phyloP scores from a whole-genome alignment of 2,797 vertebrate species.

The Eupleurogrammus muticus region DNA sequence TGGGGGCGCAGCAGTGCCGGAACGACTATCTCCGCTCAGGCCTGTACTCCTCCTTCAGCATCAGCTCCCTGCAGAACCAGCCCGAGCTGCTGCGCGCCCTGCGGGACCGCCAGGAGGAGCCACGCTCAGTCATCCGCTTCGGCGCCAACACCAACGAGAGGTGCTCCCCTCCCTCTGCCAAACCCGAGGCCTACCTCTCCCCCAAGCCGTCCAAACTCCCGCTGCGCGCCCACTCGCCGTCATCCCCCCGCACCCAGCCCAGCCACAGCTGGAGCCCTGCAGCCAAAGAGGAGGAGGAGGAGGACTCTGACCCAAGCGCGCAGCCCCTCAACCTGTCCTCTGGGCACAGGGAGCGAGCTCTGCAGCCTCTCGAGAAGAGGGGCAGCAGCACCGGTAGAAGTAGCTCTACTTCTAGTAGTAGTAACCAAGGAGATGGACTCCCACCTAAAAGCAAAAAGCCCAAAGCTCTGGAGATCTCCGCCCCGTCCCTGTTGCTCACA shows the following conservation, averaged over 20 bases:
- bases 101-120: constrained; percentile 88
- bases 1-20: constrained; percentile 87
- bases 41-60: constrained; percentile 93
- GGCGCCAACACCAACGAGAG: constrained; percentile 88
- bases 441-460: constrained; percentile 94
- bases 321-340: constrained; percentile 95
- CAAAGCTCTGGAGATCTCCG: constrained; percentile 93
- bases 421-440: constrained; percentile 83
- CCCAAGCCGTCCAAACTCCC: constrained; percentile 83
- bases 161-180: constrained; percentile 83
- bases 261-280: constrained; percentile 83
- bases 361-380: constrained; percentile 71
- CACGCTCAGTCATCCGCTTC: constrained; percentile 94
- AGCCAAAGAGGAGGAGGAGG: constrained; percentile 73
- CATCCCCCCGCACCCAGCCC: constrained; percentile 74
- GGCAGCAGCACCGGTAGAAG: constrained; percentile 55
- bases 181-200: constrained; percentile 68
- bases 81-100: constrained; percentile 88
- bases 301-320: constrained; percentile 73
- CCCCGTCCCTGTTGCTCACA: constrained; percentile 90
- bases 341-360: constrained; percentile 90
- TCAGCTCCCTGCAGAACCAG: constrained; percentile 90
- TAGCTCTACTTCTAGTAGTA: constrained; percentile 58
- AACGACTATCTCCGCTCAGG: constrained; percentile 93
- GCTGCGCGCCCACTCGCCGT: constrained; percentile 83